Base-by-base conservation (phyloP, 2,888 invertebrate species). In the Agrypnus murinus region DNA sequence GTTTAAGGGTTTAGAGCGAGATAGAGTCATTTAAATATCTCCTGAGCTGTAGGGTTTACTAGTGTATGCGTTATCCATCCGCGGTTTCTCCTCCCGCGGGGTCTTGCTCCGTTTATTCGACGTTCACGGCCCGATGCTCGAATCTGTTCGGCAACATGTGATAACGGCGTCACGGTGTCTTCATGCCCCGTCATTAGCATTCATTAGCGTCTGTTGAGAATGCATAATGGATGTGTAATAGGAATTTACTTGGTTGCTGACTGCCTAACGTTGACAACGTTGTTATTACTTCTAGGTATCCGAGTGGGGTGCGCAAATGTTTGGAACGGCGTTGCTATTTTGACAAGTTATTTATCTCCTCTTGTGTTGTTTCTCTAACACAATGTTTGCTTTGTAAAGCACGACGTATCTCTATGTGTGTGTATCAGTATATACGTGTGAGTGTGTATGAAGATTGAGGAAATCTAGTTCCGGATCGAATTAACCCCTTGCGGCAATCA, bases 141-240 rank as follows among this genome's bases (percentile, higher is more conserved):
- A 72, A 72, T 72, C 69, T 69, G 72, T 69, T 72, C 65, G 71
- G 71, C 65, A 72, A 74, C 75, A 74, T 74, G 74, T 78, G 78
- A 77, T 78, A 79, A 79, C 77, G 78, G 77, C 77, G 75, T 74
- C 77, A 75, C 74, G 72, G 77, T 76, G 76, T 77, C 79, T 79
- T 78, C 76, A 75, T 75, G 75, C 74, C 72, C 77, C 72, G 77
- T 77, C 77, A 78, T 79, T 79, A 79, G 77, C 78, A 79, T 79
- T 79, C 79, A 79, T 79, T 79, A 79, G 75, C 74, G 77, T 76
- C 78, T 76, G 76, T 73, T 73, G 75, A 74, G 77, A 78, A 77
- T 77, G 76, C 77, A 77, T 78, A 79, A 79, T 79, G 78, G 75
- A 77, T 76, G 78, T 75, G 75, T 77, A 77, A 77, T 77, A 68